Conservation (phyloP, 64 coral and sea anemone genomes). For the Hydrozoanthus tunicans region DNA sequence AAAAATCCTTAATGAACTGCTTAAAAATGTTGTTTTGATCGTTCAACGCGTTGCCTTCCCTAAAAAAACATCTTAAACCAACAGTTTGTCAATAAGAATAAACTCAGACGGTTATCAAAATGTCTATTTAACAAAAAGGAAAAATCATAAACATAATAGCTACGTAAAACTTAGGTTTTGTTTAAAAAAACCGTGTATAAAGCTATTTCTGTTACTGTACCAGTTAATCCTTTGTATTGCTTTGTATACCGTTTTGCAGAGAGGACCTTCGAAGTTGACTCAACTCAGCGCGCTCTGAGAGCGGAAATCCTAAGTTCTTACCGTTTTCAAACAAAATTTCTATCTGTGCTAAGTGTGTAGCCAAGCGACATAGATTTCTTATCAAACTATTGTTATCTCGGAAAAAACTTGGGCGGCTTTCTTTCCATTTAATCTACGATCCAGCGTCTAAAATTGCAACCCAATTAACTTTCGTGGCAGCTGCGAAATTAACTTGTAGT, state of each 20-base stretch:
- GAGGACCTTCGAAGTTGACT: too few relatives aligned
- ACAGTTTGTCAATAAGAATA: neutral
- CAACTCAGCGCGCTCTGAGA: too few relatives aligned
- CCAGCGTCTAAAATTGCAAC: neutral
- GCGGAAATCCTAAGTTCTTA: neutral
- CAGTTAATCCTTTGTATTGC: too few relatives aligned
- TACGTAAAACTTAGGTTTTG: too few relatives aligned
- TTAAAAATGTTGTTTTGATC: neutral
- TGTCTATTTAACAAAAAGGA: too few relatives aligned
- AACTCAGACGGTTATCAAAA: neutral
- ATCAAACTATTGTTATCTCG: constrained; percentile 43
- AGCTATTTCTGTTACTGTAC: too few relatives aligned
- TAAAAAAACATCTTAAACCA: neutral
- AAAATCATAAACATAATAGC: too few relatives aligned
- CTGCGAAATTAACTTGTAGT: neutral
- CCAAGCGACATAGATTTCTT: constrained; percentile 1
- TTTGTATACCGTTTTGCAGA: too few relatives aligned
- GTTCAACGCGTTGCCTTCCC: neutral
- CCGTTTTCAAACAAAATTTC: neutral
- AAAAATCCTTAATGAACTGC: neutral
- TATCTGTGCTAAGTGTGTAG: neutral
- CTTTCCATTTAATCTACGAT: neutral
- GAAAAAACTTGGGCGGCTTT: neutral
- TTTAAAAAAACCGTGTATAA: too few relatives aligned
- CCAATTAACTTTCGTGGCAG: neutral